Evolutionary conservation across 2,113 vertebrate species (phyloP).

Genomic region (Xiphorhynchus elegans): DNA sequence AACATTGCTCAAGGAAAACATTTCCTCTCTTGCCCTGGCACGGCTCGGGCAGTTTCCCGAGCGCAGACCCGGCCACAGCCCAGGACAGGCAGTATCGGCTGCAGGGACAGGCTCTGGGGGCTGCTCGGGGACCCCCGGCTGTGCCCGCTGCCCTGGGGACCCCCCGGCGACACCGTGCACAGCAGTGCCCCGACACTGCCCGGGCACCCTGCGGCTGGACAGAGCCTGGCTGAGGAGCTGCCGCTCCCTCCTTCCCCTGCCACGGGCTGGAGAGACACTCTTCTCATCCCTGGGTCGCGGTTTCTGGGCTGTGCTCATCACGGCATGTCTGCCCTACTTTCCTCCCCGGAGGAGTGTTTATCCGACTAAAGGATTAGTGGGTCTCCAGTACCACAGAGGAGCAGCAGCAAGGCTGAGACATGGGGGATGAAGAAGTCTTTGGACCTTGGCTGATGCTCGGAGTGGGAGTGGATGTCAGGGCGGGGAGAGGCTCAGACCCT

Average conservation of each 20-base stretch:
- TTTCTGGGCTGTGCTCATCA: neutral
- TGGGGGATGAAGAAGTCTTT: neutral
- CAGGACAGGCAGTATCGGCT: neutral
- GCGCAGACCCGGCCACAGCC: accelerated
- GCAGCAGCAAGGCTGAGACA: neutral
- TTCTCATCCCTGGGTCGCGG: neutral
- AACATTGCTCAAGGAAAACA: neutral
- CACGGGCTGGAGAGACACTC: neutral
- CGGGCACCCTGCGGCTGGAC: neutral
- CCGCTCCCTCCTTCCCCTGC: no score
- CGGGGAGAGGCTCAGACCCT: neutral
- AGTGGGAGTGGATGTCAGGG: accelerated
- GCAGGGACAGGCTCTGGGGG: no score
- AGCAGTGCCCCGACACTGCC: neutral
- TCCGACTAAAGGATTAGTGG: neutral
- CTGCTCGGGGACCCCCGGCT: no score
- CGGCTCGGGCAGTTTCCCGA: neutral
- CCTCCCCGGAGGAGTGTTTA: neutral
- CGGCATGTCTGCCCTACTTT: neutral
- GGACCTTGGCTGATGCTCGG: neutral
- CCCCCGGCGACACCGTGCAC: accelerated
- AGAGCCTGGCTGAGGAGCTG: accelerated
- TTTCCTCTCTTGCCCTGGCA: neutral
- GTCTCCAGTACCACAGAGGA: neutral
- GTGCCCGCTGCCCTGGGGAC: neutral